These are phyloP conservation scores for Furcifer pardalis DNA, from an alignment of 2,797 vertebrate species.

Conservation along the genomic window DNA sequence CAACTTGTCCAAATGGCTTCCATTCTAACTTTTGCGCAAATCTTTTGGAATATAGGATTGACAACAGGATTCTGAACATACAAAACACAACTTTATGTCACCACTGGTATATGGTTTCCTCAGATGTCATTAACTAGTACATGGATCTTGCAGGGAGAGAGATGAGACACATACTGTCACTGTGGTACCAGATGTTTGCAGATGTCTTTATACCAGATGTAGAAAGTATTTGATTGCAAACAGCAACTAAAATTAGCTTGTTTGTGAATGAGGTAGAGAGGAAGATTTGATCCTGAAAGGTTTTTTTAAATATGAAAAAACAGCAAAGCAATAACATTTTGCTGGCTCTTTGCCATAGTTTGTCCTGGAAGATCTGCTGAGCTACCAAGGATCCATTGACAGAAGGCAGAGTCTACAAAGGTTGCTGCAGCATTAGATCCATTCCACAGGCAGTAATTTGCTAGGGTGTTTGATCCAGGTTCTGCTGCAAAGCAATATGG, in stretches of 20 bases:
- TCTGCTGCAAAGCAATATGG: too few relatives aligned
- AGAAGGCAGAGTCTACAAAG: not conserved
- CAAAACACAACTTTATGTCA: not conserved
- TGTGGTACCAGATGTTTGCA: constrained; percentile 82
- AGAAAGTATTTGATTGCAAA: constrained; percentile 80
- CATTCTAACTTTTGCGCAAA: not conserved
- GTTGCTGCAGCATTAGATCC: not conserved
- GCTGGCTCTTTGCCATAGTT: not conserved
- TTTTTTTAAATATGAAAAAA: constrained; percentile 53
- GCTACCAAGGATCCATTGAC: not conserved
- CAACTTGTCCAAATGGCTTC: not conserved
- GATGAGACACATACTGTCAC: constrained; percentile 35
- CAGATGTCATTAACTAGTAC: constrained; percentile 41
- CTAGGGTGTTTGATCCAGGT: not conserved
- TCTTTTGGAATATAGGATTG: not conserved
- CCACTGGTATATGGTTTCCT: not conserved
- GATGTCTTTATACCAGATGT: constrained; percentile 79
- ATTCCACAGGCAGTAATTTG: not conserved
- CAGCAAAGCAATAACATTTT: not conserved
- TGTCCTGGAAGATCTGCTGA: not conserved
- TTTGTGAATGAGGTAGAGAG: constrained; percentile 66
- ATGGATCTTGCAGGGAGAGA: not conserved
- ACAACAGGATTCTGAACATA: not conserved
- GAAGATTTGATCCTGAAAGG: constrained; percentile 73
- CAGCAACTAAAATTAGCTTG: constrained; percentile 86